These are phyloP conservation scores for Melangyna quadrimaculata DNA, from an alignment of 2,888 invertebrate genomes.

Conservation along the genomic window DNA sequence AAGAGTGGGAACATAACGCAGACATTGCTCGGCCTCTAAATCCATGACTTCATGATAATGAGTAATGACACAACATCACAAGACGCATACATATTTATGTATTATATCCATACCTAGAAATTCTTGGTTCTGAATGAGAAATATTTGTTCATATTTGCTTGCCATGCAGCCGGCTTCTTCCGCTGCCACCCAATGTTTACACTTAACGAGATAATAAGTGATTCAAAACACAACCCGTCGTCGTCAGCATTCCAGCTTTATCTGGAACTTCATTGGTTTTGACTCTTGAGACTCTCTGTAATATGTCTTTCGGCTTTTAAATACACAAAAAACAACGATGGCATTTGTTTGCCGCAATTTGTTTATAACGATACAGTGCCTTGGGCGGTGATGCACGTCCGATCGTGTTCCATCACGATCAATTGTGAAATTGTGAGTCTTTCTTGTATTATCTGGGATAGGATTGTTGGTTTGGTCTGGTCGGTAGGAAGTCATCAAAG, in stretches of 20 bases:
- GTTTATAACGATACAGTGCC: slow-evolving; percentile 8
- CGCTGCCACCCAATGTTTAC: slow-evolving; percentile 45
- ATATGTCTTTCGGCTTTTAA: background rate
- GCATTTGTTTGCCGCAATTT: slow-evolving; percentile 29
- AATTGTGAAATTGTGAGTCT: slow-evolving; percentile 57
- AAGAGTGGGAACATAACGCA: background rate
- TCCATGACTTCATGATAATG: background rate
- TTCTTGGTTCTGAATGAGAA: background rate
- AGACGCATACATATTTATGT: too few relatives aligned
- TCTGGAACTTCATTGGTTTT: slow-evolving; percentile 14
- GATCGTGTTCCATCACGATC: slow-evolving; percentile 50
- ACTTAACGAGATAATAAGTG: slow-evolving; percentile 24
- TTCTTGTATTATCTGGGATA: slow-evolving; percentile 42
- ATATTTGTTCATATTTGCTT: slow-evolving; percentile 24
- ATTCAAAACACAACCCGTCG: background rate
- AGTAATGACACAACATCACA: background rate
- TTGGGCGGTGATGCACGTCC: slow-evolving; percentile 42
- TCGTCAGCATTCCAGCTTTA: slow-evolving; percentile 28
- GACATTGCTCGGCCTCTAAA: background rate
- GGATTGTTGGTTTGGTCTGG: background rate
- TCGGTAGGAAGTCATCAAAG: slow-evolving; percentile 22
- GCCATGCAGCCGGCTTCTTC: slow-evolving; percentile 14
- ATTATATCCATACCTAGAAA: background rate
- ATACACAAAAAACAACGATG: background rate
- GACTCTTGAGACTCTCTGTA: background rate